Conservation (phyloP, 2,113 vertebrate genomes). For the crab-eating macaque (Macaca fascicularis) region DNA sequence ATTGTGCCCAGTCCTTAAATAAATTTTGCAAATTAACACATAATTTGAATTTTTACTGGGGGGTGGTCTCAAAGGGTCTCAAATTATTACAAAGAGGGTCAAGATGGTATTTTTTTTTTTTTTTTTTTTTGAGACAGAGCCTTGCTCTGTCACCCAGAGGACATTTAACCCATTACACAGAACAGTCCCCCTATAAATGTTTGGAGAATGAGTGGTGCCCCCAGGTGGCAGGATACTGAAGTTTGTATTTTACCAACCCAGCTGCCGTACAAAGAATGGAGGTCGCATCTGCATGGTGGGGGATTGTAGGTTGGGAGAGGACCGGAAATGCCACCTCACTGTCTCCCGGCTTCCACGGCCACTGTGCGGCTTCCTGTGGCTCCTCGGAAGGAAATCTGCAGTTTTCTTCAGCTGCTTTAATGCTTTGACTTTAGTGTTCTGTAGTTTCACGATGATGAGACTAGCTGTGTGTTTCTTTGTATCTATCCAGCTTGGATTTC, state of each 20-base stretch:
- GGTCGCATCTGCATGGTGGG: rapidly evolving
- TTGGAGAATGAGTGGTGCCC: neutral
- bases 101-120: neutral
- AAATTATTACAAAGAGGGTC: neutral
- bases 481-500: neutral
- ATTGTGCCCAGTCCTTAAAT: too few relatives aligned
- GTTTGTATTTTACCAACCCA: neutral
- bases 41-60: neutral
- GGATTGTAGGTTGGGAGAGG: neutral
- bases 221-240: neutral
- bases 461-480: neutral
- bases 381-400: neutral
- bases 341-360: rapidly evolving
- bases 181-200: rapidly evolving
- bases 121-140: neutral
- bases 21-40: neutral
- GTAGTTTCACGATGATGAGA: neutral
- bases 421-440: neutral
- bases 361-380: neutral
- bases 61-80: neutral
- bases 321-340: neutral
- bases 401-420: neutral
- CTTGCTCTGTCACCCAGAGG: neutral
- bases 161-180: neutral
- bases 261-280: too few relatives aligned